Percentiles rank a stretch among this genome's conserved stretches.
phyloP scores from a whole-genome alignment of 1,140 invertebrate species.

The Melanaphis sacchari region DNA sequence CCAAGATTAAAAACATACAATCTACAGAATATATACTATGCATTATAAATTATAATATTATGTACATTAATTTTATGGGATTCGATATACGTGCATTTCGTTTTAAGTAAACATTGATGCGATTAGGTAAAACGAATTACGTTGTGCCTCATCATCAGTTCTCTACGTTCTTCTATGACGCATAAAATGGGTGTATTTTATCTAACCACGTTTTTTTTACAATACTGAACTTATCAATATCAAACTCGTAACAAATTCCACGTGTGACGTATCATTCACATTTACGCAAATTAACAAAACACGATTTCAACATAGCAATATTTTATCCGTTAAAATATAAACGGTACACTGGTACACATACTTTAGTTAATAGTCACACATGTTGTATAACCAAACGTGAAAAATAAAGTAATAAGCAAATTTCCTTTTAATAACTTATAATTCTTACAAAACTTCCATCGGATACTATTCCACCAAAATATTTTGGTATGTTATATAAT shows the following conservation, averaged over 20 bases:
- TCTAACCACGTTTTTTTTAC: neutral
- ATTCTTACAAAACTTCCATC: neutral
- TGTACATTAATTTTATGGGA: neutral
- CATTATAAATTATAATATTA: neutral
- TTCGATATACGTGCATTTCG: neutral
- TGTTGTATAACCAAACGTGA: neutral
- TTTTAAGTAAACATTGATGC: neutral
- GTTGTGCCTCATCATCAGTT: neutral
- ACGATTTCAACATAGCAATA: neutral
- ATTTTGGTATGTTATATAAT: neutral
- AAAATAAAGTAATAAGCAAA: neutral
- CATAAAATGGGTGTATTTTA: slow-evolving; percentile 5
- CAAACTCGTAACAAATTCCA: slow-evolving; percentile 3
- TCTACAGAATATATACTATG: neutral
- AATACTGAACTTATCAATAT: neutral
- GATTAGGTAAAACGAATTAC: neutral
- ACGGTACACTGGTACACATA: neutral
- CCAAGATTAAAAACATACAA: neutral
- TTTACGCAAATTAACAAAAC: neutral
- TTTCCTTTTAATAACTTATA: neutral
- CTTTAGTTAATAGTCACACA: neutral
- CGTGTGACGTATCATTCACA: neutral
- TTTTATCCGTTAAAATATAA: neutral
- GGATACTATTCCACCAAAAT: neutral
- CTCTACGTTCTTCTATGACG: neutral